A percentile compares a stretch with the other conserved stretches of the same genome.
Evolutionary conservation across 2,888 invertebrate genomes (phyloP).

Genomic region (Philereme vetulata): DNA sequence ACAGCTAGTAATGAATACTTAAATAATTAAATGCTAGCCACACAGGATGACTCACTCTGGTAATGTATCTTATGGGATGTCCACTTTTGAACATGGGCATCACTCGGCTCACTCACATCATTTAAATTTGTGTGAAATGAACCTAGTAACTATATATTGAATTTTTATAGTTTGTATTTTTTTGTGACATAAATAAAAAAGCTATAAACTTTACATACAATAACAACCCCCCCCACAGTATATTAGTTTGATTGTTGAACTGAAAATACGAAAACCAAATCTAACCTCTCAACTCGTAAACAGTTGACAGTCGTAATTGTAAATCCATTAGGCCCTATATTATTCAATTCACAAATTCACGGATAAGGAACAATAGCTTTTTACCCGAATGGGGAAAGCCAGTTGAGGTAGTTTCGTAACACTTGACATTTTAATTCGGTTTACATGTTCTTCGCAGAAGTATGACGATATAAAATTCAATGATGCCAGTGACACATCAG

Average conservation of each 20-base stretch:
- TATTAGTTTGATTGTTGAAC: background rate
- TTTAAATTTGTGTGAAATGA: no score
- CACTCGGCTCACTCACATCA: no score
- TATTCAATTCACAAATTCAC: slow-evolving; percentile 4
- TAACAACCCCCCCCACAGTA: background rate
- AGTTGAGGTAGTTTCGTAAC: background rate
- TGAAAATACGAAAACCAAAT: background rate
- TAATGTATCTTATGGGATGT: no score
- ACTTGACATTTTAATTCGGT: slow-evolving; percentile 3
- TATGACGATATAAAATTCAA: slow-evolving; percentile 16
- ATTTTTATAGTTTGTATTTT: no score
- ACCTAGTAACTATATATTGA: no score
- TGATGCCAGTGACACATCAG: no score
- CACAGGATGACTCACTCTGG: no score
- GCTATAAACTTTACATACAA: no score
- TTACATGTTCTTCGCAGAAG: slow-evolving; percentile 1
- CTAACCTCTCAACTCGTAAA: background rate
- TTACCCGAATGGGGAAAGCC: background rate
- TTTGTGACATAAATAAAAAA: no score
- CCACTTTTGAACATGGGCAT: no score
- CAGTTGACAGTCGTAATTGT: slow-evolving; percentile 1
- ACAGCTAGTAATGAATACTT: no score
- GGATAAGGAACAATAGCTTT: background rate
- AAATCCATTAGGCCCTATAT: background rate
- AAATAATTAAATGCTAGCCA: no score